phyloP scores from a whole-genome alignment of 2,113 vertebrate genomes.

The Hydrochoerus hydrochaeris region DNA sequence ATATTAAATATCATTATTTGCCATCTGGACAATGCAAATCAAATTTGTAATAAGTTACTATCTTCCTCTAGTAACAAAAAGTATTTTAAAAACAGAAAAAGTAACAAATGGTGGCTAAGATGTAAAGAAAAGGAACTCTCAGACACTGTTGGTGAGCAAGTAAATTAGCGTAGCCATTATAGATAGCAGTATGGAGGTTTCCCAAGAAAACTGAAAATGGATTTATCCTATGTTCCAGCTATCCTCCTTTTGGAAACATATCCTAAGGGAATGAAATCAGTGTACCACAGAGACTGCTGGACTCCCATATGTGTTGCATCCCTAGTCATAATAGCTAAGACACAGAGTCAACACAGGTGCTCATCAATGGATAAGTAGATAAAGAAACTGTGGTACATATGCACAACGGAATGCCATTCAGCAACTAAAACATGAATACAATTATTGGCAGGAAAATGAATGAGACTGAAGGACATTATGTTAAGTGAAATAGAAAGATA shows the following conservation, averaged over 20 bases:
- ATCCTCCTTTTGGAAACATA: no score
- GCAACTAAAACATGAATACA: background rate
- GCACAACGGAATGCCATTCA: background rate
- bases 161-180: no score
- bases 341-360: no score
- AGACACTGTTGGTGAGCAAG: background rate
- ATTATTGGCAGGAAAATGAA: background rate
- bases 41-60: background rate
- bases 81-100: background rate
- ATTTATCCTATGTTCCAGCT: no score
- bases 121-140: background rate
- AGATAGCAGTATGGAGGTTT: background rate
- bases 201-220: background rate
- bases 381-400: background rate
- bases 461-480: background rate
- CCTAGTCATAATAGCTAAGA: no score
- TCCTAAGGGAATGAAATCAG: background rate
- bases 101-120: background rate
- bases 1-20: background rate
- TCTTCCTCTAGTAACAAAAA: background rate
- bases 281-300: background rate
- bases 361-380: no score
- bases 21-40: background rate
- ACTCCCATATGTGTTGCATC: background rate
- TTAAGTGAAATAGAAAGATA: background rate